Percentiles rank a stretch among this genome's conserved stretches.
Conservation (phyloP, 64 coral and sea anemone genomes). For the Montipora sp. region DNA sequence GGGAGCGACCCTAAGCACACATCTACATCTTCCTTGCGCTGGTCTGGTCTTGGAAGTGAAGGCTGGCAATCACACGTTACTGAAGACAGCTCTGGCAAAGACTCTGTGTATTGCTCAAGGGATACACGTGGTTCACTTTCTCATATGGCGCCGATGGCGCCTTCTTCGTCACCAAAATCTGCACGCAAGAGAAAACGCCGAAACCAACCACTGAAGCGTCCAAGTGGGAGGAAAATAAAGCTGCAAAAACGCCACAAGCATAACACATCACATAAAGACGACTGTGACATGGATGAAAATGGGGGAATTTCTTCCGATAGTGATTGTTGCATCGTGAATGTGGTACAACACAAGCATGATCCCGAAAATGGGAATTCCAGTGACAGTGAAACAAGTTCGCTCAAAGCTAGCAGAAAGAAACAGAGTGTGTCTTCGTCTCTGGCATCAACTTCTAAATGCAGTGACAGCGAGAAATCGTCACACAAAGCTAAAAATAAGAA, state of each 20-base stretch:
- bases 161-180: not conserved
- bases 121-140: not conserved
- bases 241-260: not conserved
- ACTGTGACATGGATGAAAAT: not conserved
- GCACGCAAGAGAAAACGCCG: not conserved
- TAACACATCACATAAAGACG: not conserved
- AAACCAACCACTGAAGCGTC: not conserved
- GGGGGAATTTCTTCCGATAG: not conserved
- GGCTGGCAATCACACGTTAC: not conserved
- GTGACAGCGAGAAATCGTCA: too few species aligned
- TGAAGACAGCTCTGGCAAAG: not conserved
- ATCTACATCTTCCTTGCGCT: not conserved
- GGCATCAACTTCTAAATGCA: not conserved
- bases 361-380: too few species aligned
- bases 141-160: not conserved
- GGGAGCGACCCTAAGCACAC: not conserved
- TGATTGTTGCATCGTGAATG: constrained; percentile 9
- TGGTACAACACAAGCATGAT: not conserved
- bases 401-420: too few species aligned
- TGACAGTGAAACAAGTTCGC: too few species aligned
- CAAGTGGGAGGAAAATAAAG: not conserved
- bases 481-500: too few species aligned
- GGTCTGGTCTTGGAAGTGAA: not conserved
- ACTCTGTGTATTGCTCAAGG: not conserved
- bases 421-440: too few species aligned